A percentile compares a stretch with the other conserved stretches of the same genome.
Evolutionary conservation across 2,797 vertebrate genomes (phyloP).

Genomic region (Rhabdophis nuchalis): DNA sequence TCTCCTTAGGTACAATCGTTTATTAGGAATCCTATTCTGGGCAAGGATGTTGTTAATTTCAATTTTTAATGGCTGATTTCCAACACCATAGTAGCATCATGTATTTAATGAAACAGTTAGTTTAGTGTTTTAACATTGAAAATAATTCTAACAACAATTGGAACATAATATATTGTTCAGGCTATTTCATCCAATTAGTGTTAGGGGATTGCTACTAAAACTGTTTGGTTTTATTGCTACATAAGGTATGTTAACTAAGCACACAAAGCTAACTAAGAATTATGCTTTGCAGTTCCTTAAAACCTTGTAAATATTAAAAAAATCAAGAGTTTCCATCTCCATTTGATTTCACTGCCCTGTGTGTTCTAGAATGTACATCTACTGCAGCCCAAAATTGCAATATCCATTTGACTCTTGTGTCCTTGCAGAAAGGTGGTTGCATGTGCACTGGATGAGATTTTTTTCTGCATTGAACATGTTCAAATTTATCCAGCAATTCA

Average conservation of each 20-base stretch:
- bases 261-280: neutral
- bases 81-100: neutral
- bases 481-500: conserved; percentile 12
- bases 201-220: neutral
- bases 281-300: neutral
- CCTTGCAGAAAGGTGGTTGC: conserved; percentile 23
- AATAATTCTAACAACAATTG: neutral
- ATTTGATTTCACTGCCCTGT: neutral
- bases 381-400: conserved; percentile 30
- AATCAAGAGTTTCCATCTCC: neutral
- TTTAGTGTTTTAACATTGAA: neutral
- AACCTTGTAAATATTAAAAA: neutral
- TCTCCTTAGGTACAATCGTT: neutral
- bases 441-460: neutral
- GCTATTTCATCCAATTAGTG: neutral
- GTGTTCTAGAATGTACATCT: neutral
- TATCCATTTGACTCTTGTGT: conserved; percentile 37
- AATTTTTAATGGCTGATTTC: neutral
- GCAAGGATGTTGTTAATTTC: neutral
- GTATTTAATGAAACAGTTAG: neutral
- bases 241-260: neutral
- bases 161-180: conserved; percentile 12
- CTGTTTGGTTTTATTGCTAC: neutral
- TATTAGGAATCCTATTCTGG: neutral
- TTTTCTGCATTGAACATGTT: neutral